Evolutionary conservation across 2,888 invertebrate species (phyloP).

Genomic region (Apoda limacodes): DNA sequence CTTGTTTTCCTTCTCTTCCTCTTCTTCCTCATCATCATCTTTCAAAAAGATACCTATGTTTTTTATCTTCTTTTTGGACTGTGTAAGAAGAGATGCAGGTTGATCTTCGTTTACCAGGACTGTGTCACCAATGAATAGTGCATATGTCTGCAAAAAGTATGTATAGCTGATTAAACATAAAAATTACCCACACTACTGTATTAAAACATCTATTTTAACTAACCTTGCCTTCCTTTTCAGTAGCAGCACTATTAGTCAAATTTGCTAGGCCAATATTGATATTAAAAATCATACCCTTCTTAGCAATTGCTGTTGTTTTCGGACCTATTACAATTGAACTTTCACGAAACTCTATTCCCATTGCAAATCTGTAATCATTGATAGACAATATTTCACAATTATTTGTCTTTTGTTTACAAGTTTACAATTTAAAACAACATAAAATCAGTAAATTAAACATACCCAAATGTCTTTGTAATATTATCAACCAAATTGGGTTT

Average conservation of each 20-base stretch:
- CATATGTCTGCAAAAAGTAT: constrained; percentile 74
- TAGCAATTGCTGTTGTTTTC: constrained; percentile 83
- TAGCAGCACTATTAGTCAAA: constrained; percentile 83
- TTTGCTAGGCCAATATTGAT: constrained; percentile 92
- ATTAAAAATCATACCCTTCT: constrained; percentile 97
- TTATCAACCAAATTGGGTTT: constrained; percentile 88
- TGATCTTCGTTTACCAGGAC: constrained; percentile 93
- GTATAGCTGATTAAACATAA: too few species aligned
- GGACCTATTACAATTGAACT: constrained; percentile 92
- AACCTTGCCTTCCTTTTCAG: constrained; percentile 88
- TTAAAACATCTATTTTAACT: too few species aligned
- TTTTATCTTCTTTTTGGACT: constrained; percentile 94
- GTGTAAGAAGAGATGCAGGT: constrained; percentile 88
- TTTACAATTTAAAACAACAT: too few species aligned
- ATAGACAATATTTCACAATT: background rate
- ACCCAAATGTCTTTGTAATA: constrained; percentile 94
- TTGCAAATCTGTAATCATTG: constrained; percentile 78
- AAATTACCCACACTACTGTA: background rate
- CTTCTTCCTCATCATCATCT: constrained; percentile 88
- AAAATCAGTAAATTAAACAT: constrained; percentile 18
- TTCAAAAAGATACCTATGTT: constrained; percentile 96
- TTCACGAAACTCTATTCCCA: constrained; percentile 98
- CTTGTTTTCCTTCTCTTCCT: constrained; percentile 82
- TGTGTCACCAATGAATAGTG: constrained; percentile 96
- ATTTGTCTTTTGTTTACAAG: too few species aligned